These are phyloP conservation scores for Nemurella pictetii DNA, from an alignment of 2,888 invertebrate genomes.

Conservation along the genomic window DNA sequence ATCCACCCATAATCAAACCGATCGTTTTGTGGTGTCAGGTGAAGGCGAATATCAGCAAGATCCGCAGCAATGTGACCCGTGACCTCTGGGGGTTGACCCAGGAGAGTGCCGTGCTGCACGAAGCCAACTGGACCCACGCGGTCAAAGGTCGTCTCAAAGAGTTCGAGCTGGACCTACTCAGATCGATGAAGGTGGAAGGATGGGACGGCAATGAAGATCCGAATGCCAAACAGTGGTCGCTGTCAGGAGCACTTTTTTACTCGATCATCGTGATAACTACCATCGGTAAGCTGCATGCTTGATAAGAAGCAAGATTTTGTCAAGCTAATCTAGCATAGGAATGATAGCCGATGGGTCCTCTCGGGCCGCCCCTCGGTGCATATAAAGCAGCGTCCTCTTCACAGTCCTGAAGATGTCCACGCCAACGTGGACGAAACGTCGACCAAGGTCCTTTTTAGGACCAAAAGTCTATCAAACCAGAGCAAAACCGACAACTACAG, in stretches of 20 bases:
- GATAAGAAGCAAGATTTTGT: neutral
- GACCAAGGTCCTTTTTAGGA: too few relatives aligned
- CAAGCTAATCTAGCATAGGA: too few relatives aligned
- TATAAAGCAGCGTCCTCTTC: too few relatives aligned
- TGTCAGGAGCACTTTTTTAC: conserved; percentile 88
- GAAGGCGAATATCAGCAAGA: conserved; percentile 71
- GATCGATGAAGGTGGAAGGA: conserved; percentile 84
- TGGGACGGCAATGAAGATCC: conserved; percentile 77
- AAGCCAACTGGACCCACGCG: conserved; percentile 77
- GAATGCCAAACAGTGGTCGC: conserved; percentile 72
- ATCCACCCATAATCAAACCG: too few relatives aligned
- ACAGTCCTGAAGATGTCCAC: too few relatives aligned
- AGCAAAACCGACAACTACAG: too few relatives aligned
- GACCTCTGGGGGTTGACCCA: conserved; percentile 76
- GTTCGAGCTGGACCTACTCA: conserved; percentile 73
- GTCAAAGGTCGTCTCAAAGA: conserved; percentile 60
- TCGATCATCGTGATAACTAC: conserved; percentile 96
- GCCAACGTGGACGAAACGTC: too few relatives aligned
- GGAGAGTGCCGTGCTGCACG: conserved; percentile 64
- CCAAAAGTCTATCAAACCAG: too few relatives aligned
- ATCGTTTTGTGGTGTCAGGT: conserved; percentile 58
- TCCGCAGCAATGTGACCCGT: conserved; percentile 75
- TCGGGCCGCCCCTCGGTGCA: too few relatives aligned
- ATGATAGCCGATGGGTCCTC: too few relatives aligned
- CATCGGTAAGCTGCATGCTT: conserved; percentile 83